A percentile compares a stretch with the other conserved stretches of the same genome.
These are phyloP conservation scores for Bambusicola thoracicus DNA, from an alignment of 2,113 vertebrate species.

Conservation along the genomic window DNA sequence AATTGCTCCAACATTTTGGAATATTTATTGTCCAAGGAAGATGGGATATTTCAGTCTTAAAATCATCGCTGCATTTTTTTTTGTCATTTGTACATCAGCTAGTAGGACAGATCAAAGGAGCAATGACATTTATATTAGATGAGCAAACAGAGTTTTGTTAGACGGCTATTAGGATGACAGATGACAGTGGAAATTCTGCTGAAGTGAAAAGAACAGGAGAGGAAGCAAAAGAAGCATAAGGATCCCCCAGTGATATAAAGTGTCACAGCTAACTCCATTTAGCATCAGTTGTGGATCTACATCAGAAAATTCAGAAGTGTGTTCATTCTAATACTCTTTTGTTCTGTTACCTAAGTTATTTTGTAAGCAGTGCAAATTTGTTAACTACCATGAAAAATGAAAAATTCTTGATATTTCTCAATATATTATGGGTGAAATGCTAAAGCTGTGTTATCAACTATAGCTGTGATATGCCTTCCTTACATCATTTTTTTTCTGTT, in stretches of 20 bases:
- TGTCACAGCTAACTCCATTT: background rate
- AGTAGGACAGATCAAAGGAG: conserved; percentile 5
- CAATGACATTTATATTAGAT: background rate
- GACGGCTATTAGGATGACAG: background rate
- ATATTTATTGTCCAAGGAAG: background rate
- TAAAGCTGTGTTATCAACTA: background rate
- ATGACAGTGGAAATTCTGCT: background rate
- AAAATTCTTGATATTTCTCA: background rate
- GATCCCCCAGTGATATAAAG: background rate
- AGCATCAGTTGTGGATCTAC: background rate
- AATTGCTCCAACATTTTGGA: background rate
- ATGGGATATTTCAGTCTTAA: background rate
- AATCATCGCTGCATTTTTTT: background rate
- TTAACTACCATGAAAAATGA: background rate
- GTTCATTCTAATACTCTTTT: background rate
- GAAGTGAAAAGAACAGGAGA: background rate
- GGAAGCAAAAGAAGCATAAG: background rate
- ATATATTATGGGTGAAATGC: background rate
- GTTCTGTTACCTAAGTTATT: background rate
- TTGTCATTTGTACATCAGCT: background rate
- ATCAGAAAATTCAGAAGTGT: background rate
- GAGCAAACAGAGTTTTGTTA: background rate
- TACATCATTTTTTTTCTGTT: background rate
- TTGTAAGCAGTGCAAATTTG: background rate
- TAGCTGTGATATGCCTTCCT: background rate